A percentile compares a stretch with the other conserved stretches of the same genome.
phyloP scores from a whole-genome alignment of 64 coral and sea anemone genomes.

The Stylophora pistillata region DNA sequence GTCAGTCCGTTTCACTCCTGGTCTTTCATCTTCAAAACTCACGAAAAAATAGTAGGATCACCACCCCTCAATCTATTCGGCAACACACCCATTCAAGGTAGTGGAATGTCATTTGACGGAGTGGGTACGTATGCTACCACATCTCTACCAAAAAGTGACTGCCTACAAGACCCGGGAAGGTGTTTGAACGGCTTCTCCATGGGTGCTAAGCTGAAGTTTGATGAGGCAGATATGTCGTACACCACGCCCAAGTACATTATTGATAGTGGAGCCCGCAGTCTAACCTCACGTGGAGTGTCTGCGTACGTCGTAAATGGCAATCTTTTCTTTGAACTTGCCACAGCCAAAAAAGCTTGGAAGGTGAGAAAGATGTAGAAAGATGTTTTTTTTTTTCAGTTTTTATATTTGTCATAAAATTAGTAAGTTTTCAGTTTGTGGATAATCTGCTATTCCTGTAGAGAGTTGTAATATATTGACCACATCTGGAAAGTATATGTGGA shows the following conservation, averaged over 20 bases:
- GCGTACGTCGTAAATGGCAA: constrained; percentile 67
- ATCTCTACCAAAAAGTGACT: constrained; percentile 31
- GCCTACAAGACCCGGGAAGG: constrained; percentile 50
- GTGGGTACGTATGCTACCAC: constrained; percentile 38
- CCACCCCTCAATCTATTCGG: constrained; percentile 61
- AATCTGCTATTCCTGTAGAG: no score
- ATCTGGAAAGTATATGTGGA: no score
- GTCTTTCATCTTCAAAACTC: constrained; percentile 35
- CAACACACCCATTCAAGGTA: not conserved
- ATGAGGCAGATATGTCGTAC: constrained; percentile 48
- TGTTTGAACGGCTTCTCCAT: constrained; percentile 70
- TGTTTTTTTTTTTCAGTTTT: not conserved
- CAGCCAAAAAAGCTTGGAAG: constrained; percentile 58
- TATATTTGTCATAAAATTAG: no score
- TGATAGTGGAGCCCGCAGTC: constrained; percentile 81
- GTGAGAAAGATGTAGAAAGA: constrained; percentile 27
- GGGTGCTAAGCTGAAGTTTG: constrained; percentile 63
- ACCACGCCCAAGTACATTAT: constrained; percentile 64
- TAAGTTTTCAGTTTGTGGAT: no score
- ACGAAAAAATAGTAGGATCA: constrained; percentile 52
- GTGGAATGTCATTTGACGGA: constrained; percentile 69
- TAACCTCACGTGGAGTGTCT: constrained; percentile 63
- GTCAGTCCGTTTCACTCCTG: constrained; percentile 49
- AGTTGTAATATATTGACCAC: no score
- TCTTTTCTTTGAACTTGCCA: constrained; percentile 60